Percentiles rank a stretch among this genome's conserved stretches.
Evolutionary conservation across 2,888 invertebrate genomes (phyloP).

Genomic region (Lamellibrachia columna): DNA sequence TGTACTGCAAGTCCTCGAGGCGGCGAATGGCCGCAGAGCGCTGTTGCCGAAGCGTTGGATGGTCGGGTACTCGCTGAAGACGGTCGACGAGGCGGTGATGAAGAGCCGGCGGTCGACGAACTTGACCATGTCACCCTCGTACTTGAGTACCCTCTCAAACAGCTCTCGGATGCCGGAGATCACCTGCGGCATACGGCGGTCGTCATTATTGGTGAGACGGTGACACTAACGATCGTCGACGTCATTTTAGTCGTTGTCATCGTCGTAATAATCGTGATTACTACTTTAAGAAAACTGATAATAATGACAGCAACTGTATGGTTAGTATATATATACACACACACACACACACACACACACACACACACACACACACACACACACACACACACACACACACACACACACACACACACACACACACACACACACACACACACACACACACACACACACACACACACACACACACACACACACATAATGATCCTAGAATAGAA

Average conservation of each 20-base stretch:
- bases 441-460: too few relatives aligned
- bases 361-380: too few relatives aligned
- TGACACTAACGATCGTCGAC: too few relatives aligned
- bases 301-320: too few relatives aligned
- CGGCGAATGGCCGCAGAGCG: slow-evolving; percentile 22
- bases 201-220: neutral
- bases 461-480: too few relatives aligned
- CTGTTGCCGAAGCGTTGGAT: slow-evolving; percentile 46
- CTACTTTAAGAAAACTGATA: too few relatives aligned
- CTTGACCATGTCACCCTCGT: slow-evolving; percentile 57
- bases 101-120: slow-evolving; percentile 60
- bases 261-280: neutral
- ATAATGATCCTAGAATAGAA: too few relatives aligned
- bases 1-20: slow-evolving; percentile 21
- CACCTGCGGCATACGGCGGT: neutral
- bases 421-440: too few relatives aligned
- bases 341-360: too few relatives aligned
- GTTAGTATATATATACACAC: too few relatives aligned
- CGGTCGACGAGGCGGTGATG: slow-evolving; percentile 51
- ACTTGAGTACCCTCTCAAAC: slow-evolving; percentile 61
- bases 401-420: too few relatives aligned
- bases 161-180: slow-evolving; percentile 57
- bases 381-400: too few relatives aligned
- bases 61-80: slow-evolving; percentile 44
- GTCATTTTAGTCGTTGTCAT: neutral